Base-by-base conservation (phyloP, 2,113 vertebrate genomes). In the Ochotona curzoniae region DNA sequence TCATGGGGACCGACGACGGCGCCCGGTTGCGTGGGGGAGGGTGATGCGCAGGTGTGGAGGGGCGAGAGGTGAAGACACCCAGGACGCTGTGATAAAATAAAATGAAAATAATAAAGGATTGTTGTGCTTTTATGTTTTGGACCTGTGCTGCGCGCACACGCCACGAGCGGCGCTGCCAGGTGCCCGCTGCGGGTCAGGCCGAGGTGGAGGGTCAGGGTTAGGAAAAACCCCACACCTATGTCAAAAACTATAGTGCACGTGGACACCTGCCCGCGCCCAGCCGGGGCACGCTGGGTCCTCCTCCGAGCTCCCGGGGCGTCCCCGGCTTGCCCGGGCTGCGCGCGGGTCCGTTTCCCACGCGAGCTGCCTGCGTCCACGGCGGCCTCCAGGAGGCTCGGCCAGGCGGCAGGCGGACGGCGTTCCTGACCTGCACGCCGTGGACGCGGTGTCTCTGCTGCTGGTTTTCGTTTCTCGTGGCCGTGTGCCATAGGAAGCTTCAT, bases 281-380 rank as follows among this genome's bases (percentile, higher is more conserved):
- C 38, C 38, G 6, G 38, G 38, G 38, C 38, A 44, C 38, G 38
- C 38, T 4, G 38, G 38, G 38, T 6, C 88, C 30, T 95, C 87
- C 96, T 93, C 95, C 94, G 71, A 57, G 94, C 94, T 81, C 35
- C 51, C 38, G 5, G 87, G 94, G 95, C 87, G 96, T 97, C 96
- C 93, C 91, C 5, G 7, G 17, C 28, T n/a, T 38, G 38, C 20
- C 83, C 11, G 87, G 75, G 67, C 90, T 83, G 67, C 23, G 6
- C 17, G 81, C 83, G 91, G 96, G 38, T 44, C 71, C 89, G 28
- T 93, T 96, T 95, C 91, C 64, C 49, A 38, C 57, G 1, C 7
- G 90, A 94, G 79, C 83, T 71, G 13, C 84, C 67, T 83, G 60
- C 35, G 38, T 87, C 81, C 32, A 70, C 28, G 84, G 73, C 35